Conservation (phyloP, 2,888 invertebrate genomes). For the Nowickia ferox region DNA sequence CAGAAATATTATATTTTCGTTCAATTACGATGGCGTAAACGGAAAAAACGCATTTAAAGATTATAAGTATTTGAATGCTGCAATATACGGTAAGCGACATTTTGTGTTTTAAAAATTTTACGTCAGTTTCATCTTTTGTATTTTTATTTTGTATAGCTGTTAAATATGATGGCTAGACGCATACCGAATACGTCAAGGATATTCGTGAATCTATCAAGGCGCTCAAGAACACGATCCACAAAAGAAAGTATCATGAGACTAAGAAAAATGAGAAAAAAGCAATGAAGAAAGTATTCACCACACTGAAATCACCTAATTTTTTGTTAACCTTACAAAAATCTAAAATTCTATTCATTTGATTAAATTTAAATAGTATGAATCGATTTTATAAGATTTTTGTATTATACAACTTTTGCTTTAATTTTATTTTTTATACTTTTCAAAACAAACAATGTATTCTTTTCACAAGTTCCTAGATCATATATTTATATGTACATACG, state of each 20-base stretch:
- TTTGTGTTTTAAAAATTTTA: not conserved
- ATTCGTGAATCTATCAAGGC: too few relatives aligned
- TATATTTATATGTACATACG: too few relatives aligned
- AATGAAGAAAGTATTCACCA: not conserved
- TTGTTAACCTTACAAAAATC: not conserved
- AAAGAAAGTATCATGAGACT: constrained; percentile 6
- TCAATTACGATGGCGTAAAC: not conserved
- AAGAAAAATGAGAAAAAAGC: not conserved
- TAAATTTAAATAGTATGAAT: not conserved
- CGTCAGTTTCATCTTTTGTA: not conserved
- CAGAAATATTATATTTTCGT: too few relatives aligned
- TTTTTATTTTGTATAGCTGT: not conserved
- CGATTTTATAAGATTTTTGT: not conserved
- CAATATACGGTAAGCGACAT: not conserved
- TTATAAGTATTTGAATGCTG: constrained; percentile 9
- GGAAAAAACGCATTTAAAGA: constrained; percentile 7
- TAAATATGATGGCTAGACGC: constrained; percentile 13
- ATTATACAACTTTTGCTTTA: not conserved
- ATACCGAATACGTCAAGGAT: constrained; percentile 14
- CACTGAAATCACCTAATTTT: not conserved
- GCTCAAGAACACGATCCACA: not conserved
- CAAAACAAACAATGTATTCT: too few relatives aligned
- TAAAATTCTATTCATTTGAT: not conserved
- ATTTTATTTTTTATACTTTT: not conserved
- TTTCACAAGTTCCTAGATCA: too few relatives aligned